phyloP scores from a whole-genome alignment of 2,888 invertebrate genomes.

The Sarcophaga rosellei region DNA sequence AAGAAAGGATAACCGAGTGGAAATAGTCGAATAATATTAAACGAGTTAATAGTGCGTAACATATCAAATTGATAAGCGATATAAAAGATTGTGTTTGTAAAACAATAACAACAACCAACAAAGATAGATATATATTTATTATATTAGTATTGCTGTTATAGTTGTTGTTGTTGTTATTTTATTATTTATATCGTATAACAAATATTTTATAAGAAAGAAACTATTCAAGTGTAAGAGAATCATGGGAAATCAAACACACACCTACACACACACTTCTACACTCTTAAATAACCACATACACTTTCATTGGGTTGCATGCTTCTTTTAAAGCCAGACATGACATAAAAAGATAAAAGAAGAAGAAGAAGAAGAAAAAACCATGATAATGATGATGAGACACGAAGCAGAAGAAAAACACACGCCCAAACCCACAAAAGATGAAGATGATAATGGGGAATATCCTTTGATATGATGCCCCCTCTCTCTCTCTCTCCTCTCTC shows the following conservation, averaged over 20 bases:
- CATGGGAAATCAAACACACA: conserved; percentile 19
- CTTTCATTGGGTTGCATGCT: neutral
- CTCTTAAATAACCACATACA: neutral
- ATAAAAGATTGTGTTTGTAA: neutral
- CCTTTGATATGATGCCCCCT: neutral
- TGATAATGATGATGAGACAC: neutral
- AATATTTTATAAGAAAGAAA: conserved; percentile 1
- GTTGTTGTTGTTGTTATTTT: neutral
- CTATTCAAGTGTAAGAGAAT: conserved; percentile 47
- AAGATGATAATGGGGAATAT: neutral
- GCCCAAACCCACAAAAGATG: neutral
- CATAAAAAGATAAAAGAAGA: neutral
- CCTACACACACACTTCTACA: neutral
- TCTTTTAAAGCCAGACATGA: neutral
- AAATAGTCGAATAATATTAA: neutral
- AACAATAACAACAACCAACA: neutral
- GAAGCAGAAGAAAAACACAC: neutral
- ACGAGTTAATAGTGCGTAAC: conserved; percentile 49
- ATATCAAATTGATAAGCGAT: conserved; percentile 48
- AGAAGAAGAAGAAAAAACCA: neutral
- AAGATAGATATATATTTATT: neutral
- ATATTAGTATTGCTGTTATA: neutral
- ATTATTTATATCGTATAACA: neutral
- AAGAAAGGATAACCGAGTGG: neutral
- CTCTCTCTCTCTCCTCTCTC: neutral